A percentile compares a stretch with the other conserved stretches of the same genome.
phyloP scores from a whole-genome alignment of 2,113 vertebrate genomes.

The Trinectes maculatus region DNA sequence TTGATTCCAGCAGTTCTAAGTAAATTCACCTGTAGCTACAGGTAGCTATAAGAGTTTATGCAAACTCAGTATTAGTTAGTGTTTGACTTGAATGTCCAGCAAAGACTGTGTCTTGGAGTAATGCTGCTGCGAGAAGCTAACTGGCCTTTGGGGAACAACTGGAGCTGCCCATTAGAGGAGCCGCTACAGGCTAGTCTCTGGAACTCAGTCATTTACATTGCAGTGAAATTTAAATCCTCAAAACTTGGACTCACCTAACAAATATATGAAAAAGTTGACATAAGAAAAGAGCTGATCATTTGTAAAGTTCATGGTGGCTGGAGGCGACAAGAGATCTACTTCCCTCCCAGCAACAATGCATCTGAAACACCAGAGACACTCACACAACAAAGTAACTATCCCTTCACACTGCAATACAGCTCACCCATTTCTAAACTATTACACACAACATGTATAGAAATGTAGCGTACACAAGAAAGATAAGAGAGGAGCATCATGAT shows the following conservation, averaged over 20 bases:
- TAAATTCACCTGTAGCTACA: neutral
- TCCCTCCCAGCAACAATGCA: slow-evolving; percentile 10
- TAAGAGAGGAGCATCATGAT: neutral
- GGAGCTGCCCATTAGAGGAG: neutral
- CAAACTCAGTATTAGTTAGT: no score
- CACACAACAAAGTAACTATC: no score
- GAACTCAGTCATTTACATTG: neutral
- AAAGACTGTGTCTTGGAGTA: neutral
- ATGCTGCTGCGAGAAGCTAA: neutral
- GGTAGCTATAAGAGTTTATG: neutral
- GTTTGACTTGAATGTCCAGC: no score
- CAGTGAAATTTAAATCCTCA: neutral
- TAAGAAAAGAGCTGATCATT: neutral
- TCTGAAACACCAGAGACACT: neutral
- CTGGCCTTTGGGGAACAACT: neutral
- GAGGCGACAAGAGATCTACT: no score
- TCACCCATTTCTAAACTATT: no score
- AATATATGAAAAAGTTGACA: neutral
- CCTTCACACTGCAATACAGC: neutral
- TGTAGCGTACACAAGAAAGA: neutral
- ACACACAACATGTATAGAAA: no score
- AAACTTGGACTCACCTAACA: neutral
- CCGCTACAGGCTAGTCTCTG: slow-evolving; percentile 1
- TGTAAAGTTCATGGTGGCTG: slow-evolving; percentile 35
- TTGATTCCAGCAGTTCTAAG: neutral